Evolutionary conservation across 2,113 vertebrate species (phyloP).

Genomic region (Callorhinus ursinus): DNA sequence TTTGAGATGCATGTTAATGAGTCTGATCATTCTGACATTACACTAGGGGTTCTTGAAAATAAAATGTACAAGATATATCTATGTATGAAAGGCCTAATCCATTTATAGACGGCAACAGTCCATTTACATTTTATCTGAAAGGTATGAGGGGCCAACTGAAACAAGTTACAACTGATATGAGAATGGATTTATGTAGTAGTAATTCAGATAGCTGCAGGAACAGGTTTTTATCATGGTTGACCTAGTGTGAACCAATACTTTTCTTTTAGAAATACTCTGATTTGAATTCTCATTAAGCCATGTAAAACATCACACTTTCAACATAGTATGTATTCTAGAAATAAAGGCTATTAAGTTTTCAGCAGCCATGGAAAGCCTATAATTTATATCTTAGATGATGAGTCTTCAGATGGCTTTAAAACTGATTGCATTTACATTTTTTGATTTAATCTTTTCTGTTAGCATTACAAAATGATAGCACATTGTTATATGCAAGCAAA

Average conservation of each 20-base stretch:
- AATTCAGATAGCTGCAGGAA: background rate
- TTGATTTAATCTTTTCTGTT: conserved; percentile 72
- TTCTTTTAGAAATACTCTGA: conserved; percentile 55
- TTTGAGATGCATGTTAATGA: background rate
- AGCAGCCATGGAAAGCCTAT: conserved; percentile 50
- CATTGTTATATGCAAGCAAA: conserved; percentile 64
- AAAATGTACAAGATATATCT: background rate
- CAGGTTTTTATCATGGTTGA: conserved; percentile 57
- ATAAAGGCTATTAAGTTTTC: conserved; percentile 66
- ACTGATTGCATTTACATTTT: conserved; percentile 75
- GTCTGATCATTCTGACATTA: background rate
- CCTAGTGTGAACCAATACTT: conserved; percentile 53
- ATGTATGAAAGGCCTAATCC: background rate
- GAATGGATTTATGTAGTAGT: conserved; percentile 12
- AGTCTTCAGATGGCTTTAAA: conserved; percentile 66
- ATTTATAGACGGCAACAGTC: background rate
- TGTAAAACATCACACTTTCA: conserved; percentile 52
- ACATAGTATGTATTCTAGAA: conserved; percentile 46
- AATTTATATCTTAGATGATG: conserved; percentile 59
- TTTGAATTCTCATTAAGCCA: conserved; percentile 68
- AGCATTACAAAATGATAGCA: conserved; percentile 44
- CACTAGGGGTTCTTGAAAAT: background rate
- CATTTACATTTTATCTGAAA: conserved; percentile 49
- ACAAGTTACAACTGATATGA: background rate
- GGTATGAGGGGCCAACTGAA: background rate